Evolutionary conservation across 2,797 vertebrate species (phyloP).

Genomic region (Gambusia yucatana): DNA sequence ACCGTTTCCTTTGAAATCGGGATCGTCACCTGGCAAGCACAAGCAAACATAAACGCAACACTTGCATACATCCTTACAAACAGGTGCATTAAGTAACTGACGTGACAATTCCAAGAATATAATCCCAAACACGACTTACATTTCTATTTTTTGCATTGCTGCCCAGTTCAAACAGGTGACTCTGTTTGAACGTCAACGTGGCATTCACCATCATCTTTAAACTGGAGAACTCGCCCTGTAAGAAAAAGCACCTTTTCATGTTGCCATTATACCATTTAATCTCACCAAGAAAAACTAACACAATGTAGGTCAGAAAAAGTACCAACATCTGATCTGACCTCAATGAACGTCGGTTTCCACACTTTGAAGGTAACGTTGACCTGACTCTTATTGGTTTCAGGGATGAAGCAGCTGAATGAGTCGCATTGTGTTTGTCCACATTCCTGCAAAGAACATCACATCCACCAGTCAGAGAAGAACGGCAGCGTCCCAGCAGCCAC

Average conservation of each 20-base stretch:
- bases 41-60: neutral
- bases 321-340: conserved; percentile 72
- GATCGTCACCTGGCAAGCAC: conserved; percentile 83
- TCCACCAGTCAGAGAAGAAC: conserved; percentile 10
- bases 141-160: conserved; percentile 75
- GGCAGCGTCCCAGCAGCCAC: neutral
- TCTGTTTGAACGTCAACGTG: conserved; percentile 74
- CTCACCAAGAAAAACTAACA: neutral
- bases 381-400: conserved; percentile 78
- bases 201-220: conserved; percentile 84
- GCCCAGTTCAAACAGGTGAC: conserved; percentile 80
- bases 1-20: conserved; percentile 89
- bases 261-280: neutral
- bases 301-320: neutral
- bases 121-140: conserved; percentile 75
- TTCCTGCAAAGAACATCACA: conserved; percentile 75
- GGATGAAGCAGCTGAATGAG: conserved; percentile 83
- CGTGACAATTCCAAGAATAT: neutral
- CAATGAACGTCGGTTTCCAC: conserved; percentile 94
- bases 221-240: conserved; percentile 86
- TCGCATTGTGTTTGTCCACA: conserved; percentile 80
- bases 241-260: conserved; percentile 14
- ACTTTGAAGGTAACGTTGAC: conserved; percentile 90
- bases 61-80: neutral
- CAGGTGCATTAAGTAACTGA: neutral